phyloP scores from a whole-genome alignment of 2,888 invertebrate genomes.

The Conistra vaccinii region DNA sequence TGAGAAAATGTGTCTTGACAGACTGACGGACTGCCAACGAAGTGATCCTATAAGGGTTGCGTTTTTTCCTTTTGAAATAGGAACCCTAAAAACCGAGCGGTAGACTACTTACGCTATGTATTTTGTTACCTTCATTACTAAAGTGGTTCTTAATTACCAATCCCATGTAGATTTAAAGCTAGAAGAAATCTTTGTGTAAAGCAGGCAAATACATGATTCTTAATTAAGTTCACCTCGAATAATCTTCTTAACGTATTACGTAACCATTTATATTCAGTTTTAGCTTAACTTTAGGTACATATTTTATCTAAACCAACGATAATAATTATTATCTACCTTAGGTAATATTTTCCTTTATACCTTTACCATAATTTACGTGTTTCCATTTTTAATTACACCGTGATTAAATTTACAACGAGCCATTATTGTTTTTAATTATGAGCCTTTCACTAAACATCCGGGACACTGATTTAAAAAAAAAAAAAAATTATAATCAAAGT shows the following conservation, averaged over 20 bases:
- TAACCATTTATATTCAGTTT: conserved; percentile 3
- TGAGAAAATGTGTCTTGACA: no score
- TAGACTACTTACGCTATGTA: neutral
- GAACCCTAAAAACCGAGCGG: neutral
- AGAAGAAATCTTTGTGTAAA: neutral
- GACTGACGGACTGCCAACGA: no score
- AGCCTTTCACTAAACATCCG: neutral
- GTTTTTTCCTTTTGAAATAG: no score
- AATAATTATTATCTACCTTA: neutral
- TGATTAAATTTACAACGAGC: conserved; percentile 3
- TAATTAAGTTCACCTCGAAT: neutral
- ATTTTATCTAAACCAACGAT: neutral
- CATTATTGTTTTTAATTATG: neutral
- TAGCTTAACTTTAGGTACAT: neutral
- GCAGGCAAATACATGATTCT: neutral
- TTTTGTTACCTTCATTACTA: neutral
- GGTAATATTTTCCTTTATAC: neutral
- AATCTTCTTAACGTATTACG: neutral
- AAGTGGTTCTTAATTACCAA: neutral
- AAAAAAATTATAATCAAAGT: neutral
- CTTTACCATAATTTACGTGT: neutral
- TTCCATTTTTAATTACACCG: conserved; percentile 6
- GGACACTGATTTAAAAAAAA: no score
- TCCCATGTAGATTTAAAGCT: neutral
- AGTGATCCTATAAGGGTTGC: no score